These are phyloP conservation scores for Lasioglossum figueresi DNA, from an alignment of 2,888 invertebrate genomes.

Conservation along the genomic window DNA sequence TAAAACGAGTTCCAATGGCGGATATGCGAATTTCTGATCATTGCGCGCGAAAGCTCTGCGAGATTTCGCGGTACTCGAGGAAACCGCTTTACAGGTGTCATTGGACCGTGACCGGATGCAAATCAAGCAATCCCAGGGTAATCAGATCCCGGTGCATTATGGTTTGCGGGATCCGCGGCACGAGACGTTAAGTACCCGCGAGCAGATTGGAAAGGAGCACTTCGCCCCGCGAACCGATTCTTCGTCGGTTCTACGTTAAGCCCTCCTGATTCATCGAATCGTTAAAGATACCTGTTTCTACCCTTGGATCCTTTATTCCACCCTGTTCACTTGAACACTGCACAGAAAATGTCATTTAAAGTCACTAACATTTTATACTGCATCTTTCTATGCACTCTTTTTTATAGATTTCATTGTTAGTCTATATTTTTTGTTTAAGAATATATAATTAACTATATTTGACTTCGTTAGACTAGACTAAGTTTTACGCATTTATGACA, in stretches of 20 bases:
- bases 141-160: slow-evolving; percentile 47
- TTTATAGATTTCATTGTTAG: not conserved
- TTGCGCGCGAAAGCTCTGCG: not conserved
- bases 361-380: not conserved
- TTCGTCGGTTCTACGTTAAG: not conserved
- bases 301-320: not conserved
- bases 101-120: slow-evolving; percentile 64
- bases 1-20: not conserved
- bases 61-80: not conserved
- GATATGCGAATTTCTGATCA: not conserved
- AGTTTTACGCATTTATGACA: too few relatives aligned
- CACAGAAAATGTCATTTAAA: not conserved
- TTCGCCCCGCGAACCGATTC: not conserved
- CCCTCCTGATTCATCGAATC: not conserved
- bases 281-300: not conserved
- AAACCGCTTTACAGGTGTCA: slow-evolving; percentile 1
- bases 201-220: slow-evolving; percentile 1
- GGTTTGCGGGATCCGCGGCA: slow-evolving; percentile 55
- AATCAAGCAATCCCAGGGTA: slow-evolving; percentile 72
- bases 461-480: too few relatives aligned
- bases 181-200: slow-evolving; percentile 33
- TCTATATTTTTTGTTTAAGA: too few relatives aligned
- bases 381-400: not conserved
- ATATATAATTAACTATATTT: too few relatives aligned
- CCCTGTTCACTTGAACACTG: not conserved